These are phyloP conservation scores for Strix aluco DNA, from an alignment of 2,113 vertebrate species.

Conservation along the genomic window DNA sequence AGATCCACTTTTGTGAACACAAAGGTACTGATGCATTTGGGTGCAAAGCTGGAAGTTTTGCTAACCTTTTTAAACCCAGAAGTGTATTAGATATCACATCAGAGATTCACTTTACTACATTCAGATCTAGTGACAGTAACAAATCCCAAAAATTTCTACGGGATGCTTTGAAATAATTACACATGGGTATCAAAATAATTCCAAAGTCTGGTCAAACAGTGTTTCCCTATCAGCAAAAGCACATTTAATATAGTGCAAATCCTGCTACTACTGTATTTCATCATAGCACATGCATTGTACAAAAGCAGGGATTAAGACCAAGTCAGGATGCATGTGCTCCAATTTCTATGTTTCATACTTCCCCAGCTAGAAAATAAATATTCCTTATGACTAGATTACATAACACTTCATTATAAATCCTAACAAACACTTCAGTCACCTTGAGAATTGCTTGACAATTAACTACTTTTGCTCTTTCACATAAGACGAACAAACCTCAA, in stretches of 20 bases:
- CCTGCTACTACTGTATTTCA: background rate
- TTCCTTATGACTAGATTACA: background rate
- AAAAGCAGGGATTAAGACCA: background rate
- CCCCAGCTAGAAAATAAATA: background rate
- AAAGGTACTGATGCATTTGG: background rate
- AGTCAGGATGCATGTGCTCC: background rate
- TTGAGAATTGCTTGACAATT: background rate
- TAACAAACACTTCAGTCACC: background rate
- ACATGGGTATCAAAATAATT: background rate
- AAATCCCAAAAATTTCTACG: background rate
- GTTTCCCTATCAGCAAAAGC: background rate
- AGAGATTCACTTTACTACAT: background rate
- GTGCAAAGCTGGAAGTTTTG: background rate
- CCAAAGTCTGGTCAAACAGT: background rate
- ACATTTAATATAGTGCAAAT: background rate
- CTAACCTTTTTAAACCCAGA: background rate
- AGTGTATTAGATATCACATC: background rate
- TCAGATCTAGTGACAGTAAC: background rate
- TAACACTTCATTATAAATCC: background rate
- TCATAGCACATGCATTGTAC: background rate
- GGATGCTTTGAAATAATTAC: background rate
- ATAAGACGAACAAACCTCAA: background rate
- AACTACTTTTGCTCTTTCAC: background rate
- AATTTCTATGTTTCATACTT: background rate
- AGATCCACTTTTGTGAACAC: background rate